Conservation (phyloP, 1,140 invertebrate species). For the Bombus vancouverensis region DNA sequence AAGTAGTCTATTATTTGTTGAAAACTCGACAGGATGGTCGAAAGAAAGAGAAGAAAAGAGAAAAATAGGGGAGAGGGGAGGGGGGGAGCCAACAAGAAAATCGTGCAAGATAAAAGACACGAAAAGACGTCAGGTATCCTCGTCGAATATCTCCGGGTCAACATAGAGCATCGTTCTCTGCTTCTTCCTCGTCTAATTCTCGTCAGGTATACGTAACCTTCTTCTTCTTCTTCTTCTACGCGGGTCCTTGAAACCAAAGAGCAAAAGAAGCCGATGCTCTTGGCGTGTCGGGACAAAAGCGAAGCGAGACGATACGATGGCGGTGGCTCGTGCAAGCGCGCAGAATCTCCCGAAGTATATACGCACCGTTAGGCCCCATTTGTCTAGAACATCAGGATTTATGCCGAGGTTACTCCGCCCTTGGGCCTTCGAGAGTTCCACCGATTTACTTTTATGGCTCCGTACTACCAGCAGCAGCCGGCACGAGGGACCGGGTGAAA, state of each 20-base stretch:
- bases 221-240: slow-evolving; percentile 48
- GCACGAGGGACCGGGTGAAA: slow-evolving; percentile 27
- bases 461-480: neutral
- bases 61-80: neutral
- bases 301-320: slow-evolving; percentile 15
- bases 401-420: slow-evolving; percentile 59
- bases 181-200: neutral
- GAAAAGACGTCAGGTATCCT: slow-evolving; percentile 45
- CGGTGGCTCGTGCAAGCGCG: slow-evolving; percentile 28
- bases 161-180: slow-evolving; percentile 29
- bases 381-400: slow-evolving; percentile 67
- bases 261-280: slow-evolving; percentile 47
- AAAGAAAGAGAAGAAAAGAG: neutral
- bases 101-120: slow-evolving; percentile 30
- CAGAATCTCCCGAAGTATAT: slow-evolving; percentile 15
- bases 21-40: slow-evolving; percentile 54
- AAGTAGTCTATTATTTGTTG: slow-evolving; percentile 71
- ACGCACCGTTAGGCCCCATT: slow-evolving; percentile 67
- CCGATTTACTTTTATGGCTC: slow-evolving; percentile 54
- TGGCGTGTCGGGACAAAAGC: slow-evolving; percentile 51
- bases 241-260: slow-evolving; percentile 39
- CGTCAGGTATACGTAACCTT: slow-evolving; percentile 58
- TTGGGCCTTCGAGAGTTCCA: slow-evolving; percentile 42
- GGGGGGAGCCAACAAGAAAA: slow-evolving; percentile 3
- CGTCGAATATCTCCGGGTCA: slow-evolving; percentile 6